These are phyloP conservation scores for Larimichthys crocea DNA, from an alignment of 2,113 vertebrate genomes.

Conservation along the genomic window DNA sequence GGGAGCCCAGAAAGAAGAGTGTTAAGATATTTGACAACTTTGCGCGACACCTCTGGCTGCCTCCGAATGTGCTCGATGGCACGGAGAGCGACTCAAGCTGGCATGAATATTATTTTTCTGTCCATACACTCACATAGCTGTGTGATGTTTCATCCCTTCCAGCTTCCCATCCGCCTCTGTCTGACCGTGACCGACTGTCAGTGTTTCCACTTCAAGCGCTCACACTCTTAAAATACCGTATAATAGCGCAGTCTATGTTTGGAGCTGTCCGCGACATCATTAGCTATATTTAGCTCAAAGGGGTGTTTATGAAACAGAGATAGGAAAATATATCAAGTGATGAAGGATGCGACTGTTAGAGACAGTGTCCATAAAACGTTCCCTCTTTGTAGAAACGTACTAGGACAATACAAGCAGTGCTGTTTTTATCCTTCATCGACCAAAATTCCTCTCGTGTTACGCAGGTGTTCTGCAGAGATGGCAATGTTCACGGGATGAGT, in stretches of 20 bases:
- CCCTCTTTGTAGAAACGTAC: not conserved
- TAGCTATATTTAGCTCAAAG: conserved; percentile 27
- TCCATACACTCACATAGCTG: not conserved
- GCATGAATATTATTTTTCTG: not conserved
- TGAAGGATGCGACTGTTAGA: not conserved
- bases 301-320: not conserved
- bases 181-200: not conserved
- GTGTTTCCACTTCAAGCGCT: conserved; percentile 38
- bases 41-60: conserved; percentile 39
- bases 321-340: not conserved
- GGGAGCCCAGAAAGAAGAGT: not conserved
- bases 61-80: not conserved
- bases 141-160: conserved; percentile 29
- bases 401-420: not conserved
- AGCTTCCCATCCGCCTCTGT: not conserved
- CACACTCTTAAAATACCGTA: not conserved
- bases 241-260: conserved; percentile 25
- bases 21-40: conserved; percentile 20
- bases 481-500: not conserved
- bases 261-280: not conserved
- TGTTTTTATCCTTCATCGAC: not conserved
- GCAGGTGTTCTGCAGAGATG: not conserved
- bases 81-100: not conserved
- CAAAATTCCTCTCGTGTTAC: not conserved
- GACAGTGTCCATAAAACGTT: not conserved